Evolutionary conservation across 2,113 vertebrate species (phyloP).

Genomic region (Stigmatopora nigra): DNA sequence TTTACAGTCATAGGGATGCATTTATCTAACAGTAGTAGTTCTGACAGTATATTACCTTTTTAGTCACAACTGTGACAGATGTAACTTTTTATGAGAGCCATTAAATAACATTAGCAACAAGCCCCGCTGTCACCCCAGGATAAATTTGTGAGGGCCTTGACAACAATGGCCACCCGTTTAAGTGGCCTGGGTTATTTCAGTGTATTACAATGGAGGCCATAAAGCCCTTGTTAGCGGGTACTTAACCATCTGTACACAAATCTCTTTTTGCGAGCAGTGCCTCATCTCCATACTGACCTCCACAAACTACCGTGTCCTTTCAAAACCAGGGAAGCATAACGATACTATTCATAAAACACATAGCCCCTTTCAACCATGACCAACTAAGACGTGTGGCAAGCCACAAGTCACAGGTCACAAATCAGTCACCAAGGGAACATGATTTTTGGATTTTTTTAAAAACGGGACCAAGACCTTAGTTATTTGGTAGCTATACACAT

Average conservation of each 20-base stretch:
- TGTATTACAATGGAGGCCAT: constrained; percentile 53
- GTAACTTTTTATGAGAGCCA: constrained; percentile 42
- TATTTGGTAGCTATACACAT: too few relatives aligned
- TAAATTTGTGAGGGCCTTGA: constrained; percentile 35
- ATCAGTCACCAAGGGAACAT: neutral
- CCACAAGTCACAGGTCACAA: constrained; percentile 16
- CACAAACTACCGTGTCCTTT: constrained; percentile 57
- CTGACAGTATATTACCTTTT: constrained; percentile 13
- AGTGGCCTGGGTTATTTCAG: constrained; percentile 45
- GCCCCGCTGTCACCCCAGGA: constrained; percentile 34
- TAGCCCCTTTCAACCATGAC: constrained; percentile 48
- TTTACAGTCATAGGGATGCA: neutral
- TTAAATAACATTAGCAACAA: constrained; percentile 45
- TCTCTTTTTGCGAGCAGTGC: constrained; percentile 40
- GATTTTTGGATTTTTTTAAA: too few relatives aligned
- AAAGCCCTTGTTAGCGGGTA: constrained; percentile 65
- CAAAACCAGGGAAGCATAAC: constrained; percentile 50
- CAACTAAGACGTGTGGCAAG: constrained; percentile 41
- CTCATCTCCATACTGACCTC: constrained; percentile 67
- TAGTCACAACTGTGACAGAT: constrained; percentile 42
- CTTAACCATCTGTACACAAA: constrained; percentile 74
- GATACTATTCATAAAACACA: constrained; percentile 52
- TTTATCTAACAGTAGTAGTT: constrained; percentile 12
- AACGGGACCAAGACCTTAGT: too few relatives aligned
- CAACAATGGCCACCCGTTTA: constrained; percentile 40